Evolutionary conservation across 2,797 vertebrate species (phyloP), one percentile per base, ranked within the genome.

Genomic region (Dendrocincla fuliginosa): DNA sequence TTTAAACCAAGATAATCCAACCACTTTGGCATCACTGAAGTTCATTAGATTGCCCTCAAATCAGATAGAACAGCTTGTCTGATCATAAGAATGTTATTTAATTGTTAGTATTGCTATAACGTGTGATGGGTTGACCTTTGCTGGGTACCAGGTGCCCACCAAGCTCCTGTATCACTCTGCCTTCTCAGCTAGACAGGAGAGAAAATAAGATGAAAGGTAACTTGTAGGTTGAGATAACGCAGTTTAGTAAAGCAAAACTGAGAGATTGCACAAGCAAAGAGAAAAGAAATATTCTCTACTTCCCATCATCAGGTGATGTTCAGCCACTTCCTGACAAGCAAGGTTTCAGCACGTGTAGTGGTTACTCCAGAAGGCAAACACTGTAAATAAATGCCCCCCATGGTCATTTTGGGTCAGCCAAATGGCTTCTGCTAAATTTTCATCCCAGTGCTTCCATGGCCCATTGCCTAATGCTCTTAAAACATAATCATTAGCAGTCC

Each of bases 221-320:
- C 3, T 57, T 0, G 0, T 46, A 52, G 6, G 10, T 52, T 46
- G 50, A 70, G n/a, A 52, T 14, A 83, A 57, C 14, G 13, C 30
- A 64, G 5, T 77, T 84, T 71, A 32, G 10, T 46, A 35, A 83
- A 57, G 24, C 11, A 41, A 28, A 74, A 68, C 14, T 7, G 49
- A 57, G 33, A 16, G 10, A 3, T 27, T 33, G 13, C 17, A 0
- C 16, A 30, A 44, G 11, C 9, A 50, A 39, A 64, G 20, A 39
- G 28, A 65, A 25, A 41, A 7, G 5, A 22, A 7, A 5, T n/a
- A 41, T 22, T 44, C 42, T 56, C 8, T 46, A 14, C 70, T 89
- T 16, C 14, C 9, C 14, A 28, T 57, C 20, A 28, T 23, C n/a
- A 41, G 25, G 18, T 5, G 8, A 7, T 52, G 20, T 46, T 59